Evolutionary conservation across 2,797 vertebrate genomes (phyloP).

Genomic region (Pseudomugil tenellus): DNA sequence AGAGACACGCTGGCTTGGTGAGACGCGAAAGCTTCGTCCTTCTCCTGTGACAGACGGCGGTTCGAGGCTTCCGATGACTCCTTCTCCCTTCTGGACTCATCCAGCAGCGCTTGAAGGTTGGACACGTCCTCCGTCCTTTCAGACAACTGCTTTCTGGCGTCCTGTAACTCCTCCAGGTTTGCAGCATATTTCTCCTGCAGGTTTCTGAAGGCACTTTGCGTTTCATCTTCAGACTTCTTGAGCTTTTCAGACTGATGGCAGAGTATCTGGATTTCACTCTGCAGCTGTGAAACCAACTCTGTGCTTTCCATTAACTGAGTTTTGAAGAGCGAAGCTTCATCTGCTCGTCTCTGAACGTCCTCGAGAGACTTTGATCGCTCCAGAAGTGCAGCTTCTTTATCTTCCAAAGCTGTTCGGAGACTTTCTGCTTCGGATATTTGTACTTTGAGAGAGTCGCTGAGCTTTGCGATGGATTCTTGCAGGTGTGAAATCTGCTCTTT

Average conservation of each 20-base stretch:
- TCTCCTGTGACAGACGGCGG: conserved; percentile 77
- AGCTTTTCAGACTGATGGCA: conserved; percentile 48
- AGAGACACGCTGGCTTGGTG: conserved; percentile 72
- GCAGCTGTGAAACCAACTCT: conserved; percentile 75
- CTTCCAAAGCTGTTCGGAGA: conserved; percentile 67
- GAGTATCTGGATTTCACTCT: conserved; percentile 64
- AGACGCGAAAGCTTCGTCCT: conserved; percentile 72
- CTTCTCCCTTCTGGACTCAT: conserved; percentile 58
- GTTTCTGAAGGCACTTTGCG: conserved; percentile 79
- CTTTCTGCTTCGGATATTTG: conserved; percentile 70
- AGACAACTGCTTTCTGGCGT: conserved; percentile 66
- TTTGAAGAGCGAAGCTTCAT: conserved; percentile 77
- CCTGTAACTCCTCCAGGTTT: conserved; percentile 72
- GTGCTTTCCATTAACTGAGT: conserved; percentile 77
- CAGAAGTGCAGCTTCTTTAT: conserved; percentile 72
- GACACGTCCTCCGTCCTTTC: conserved; percentile 74
- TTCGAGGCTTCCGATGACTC: conserved; percentile 61
- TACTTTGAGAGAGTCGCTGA: conserved; percentile 65
- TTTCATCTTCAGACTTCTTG: conserved; percentile 67
- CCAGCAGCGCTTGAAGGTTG: conserved; percentile 68
- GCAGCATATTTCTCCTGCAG: conserved; percentile 83
- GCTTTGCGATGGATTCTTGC: conserved; percentile 73
- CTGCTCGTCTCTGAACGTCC: conserved; percentile 74
- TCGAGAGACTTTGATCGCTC: conserved; percentile 72
- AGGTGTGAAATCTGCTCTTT: conserved; percentile 79